phyloP scores from a whole-genome alignment of 2,888 invertebrate genomes.

The Phlogophora meticulosa region DNA sequence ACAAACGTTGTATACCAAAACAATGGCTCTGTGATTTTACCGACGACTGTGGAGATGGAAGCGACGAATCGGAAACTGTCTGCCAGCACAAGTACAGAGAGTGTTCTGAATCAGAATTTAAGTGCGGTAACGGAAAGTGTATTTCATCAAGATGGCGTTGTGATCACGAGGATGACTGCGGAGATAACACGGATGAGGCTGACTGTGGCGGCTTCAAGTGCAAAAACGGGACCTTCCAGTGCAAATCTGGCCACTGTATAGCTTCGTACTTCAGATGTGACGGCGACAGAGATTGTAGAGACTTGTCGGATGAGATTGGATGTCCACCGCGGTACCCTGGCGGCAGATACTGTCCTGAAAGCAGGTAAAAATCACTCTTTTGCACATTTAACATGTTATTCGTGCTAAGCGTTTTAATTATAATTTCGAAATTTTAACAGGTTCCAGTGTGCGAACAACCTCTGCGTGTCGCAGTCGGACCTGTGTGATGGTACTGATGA shows the following conservation, averaged over 20 bases:
- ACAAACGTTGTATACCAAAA: constrained; percentile 96
- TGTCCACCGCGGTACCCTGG: constrained; percentile 97
- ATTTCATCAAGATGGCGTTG: constrained; percentile 98
- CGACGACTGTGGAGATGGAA: constrained; percentile 98
- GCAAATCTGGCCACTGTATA: constrained; percentile 97
- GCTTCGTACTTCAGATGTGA: constrained; percentile 97
- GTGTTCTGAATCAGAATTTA: constrained; percentile 98
- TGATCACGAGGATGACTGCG: constrained; percentile 99
- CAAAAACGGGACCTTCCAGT: constrained; percentile 97
- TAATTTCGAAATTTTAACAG: constrained; percentile 75
- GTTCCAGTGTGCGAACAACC: constrained; percentile 97
- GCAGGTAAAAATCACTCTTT: constrained; percentile 79
- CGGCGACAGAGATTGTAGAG: constrained; percentile 96
- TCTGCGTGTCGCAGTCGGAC: constrained; percentile 97
- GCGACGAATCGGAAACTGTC: constrained; percentile 95
- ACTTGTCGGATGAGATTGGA: constrained; percentile 97
- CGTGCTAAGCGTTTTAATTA: constrained; percentile 1
- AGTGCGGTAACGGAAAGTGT: constrained; percentile 96
- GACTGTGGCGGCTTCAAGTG: constrained; percentile 96
- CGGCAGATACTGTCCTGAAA: constrained; percentile 97
- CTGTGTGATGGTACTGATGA: constrained; percentile 98
- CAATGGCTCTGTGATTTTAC: constrained; percentile 99
- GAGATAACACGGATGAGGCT: constrained; percentile 97
- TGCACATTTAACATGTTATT: neutral
- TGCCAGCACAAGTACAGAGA: constrained; percentile 96